Evolutionary conservation across 1,140 invertebrate genomes (phyloP).

Genomic region (Cotesia typhae): DNA sequence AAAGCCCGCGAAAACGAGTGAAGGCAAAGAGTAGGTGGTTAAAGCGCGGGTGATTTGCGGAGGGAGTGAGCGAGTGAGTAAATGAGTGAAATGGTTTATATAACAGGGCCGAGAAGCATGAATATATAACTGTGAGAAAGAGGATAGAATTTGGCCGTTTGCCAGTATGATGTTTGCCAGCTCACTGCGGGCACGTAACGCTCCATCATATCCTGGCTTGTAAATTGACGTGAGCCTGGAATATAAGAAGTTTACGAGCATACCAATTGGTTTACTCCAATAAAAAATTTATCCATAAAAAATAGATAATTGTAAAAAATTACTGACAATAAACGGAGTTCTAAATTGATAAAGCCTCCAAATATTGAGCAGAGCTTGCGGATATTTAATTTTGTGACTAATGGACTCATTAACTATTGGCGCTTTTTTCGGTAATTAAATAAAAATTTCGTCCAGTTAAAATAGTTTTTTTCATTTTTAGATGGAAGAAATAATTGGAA

Average conservation of each 20-base stretch:
- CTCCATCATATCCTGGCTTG: conserved; percentile 38
- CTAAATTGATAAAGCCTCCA: background rate
- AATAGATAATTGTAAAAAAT: conserved; percentile 14
- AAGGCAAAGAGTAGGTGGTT: background rate
- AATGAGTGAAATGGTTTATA: too few species aligned
- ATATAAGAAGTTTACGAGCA: conserved; percentile 30
- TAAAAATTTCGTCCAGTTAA: too few species aligned
- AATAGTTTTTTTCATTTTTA: too few species aligned
- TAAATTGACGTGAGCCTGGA: conserved; percentile 29
- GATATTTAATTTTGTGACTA: too few species aligned
- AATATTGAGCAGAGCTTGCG: too few species aligned
- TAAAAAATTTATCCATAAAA: conserved; percentile 2
- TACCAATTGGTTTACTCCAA: conserved; percentile 11
- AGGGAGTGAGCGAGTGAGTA: conserved; percentile 8
- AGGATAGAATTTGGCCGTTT: conserved; percentile 42
- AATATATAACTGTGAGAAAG: conserved; percentile 2
- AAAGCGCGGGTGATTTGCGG: background rate
- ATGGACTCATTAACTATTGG: too few species aligned
- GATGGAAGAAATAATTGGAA: too few species aligned
- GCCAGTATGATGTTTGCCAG: conserved; percentile 47
- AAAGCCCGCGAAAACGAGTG: background rate
- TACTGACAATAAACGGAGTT: background rate
- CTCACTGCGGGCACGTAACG: conserved; percentile 36
- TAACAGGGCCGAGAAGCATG: background rate
- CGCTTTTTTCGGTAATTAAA: too few species aligned